Evolutionary conservation across 2,113 vertebrate genomes (phyloP).

Genomic region (Cariama cristata): DNA sequence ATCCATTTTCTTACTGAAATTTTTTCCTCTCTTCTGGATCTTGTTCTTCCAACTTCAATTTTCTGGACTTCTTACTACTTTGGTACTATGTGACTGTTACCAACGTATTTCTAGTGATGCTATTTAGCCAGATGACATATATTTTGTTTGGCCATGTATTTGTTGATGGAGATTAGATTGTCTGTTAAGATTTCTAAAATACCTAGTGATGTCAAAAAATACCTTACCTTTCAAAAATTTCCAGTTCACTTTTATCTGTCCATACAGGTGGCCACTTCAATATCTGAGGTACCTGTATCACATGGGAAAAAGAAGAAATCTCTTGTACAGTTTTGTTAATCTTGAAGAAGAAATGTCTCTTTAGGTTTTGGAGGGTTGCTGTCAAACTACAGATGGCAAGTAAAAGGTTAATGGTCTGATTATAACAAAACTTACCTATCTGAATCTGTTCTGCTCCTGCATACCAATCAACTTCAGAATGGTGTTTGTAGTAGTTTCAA

Average conservation of each 20-base stretch:
- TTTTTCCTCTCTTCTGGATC: conserved; percentile 13
- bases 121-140: background rate
- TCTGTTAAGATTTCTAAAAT: background rate
- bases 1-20: conserved; percentile 36
- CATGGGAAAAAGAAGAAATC: background rate
- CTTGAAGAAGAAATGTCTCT: background rate
- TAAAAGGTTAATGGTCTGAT: background rate
- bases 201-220: background rate
- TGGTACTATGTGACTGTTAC: background rate
- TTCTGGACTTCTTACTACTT: conserved; percentile 42
- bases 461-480: background rate
- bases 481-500: background rate
- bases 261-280: background rate
- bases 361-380: background rate
- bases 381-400: background rate
- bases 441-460: background rate
- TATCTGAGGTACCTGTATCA: background rate
- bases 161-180: background rate
- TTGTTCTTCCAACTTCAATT: conserved; percentile 54
- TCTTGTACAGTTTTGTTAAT: background rate
- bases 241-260: background rate
- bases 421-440: background rate
- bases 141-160: background rate
- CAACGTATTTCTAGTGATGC: background rate
- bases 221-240: conserved; percentile 29